A percentile compares a stretch with the other conserved stretches of the same genome.
Conservation (phyloP, 2,113 vertebrate species). For the Apteryx owenii region DNA sequence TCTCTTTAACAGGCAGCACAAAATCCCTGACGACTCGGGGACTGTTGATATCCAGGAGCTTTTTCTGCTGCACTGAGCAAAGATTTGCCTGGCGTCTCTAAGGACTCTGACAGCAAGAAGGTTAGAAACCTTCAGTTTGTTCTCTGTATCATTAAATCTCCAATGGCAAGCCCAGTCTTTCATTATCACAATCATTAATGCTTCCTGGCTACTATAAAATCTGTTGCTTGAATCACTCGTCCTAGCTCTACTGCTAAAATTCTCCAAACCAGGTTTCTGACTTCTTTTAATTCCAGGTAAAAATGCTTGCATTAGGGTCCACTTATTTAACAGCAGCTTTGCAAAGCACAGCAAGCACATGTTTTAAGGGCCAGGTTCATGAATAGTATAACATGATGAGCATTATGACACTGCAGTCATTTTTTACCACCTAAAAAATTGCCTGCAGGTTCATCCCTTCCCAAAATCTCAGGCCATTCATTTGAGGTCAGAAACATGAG, state of each 20-base stretch:
- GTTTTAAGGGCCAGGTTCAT: not conserved
- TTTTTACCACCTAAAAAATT: not conserved
- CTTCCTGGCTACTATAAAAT: not conserved
- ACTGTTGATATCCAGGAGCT: conserved; percentile 25
- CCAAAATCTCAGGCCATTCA: not conserved
- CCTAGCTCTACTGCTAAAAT: not conserved
- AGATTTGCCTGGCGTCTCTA: conserved; percentile 54
- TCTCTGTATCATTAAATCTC: conserved; percentile 55
- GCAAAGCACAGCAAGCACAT: not conserved
- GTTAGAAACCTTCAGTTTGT: conserved; percentile 38
- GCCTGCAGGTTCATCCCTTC: not conserved
- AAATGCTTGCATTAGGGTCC: not conserved
- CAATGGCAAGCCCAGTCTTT: conserved; percentile 6
- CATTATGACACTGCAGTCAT: not conserved
- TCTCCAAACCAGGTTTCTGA: not conserved
- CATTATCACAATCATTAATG: conserved; percentile 9
- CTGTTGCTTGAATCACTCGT: not conserved
- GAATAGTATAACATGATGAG: not conserved
- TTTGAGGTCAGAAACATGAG: not conserved
- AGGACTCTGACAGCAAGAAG: not conserved
- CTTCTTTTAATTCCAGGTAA: not conserved
- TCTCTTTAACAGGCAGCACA: conserved; percentile 36
- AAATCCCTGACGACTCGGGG: not conserved
- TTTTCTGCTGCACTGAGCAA: conserved; percentile 33
- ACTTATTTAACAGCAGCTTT: not conserved